A percentile compares a stretch with the other conserved stretches of the same genome.
phyloP scores from a whole-genome alignment of 2,113 vertebrate species.

The Gopherus flavomarginatus region DNA sequence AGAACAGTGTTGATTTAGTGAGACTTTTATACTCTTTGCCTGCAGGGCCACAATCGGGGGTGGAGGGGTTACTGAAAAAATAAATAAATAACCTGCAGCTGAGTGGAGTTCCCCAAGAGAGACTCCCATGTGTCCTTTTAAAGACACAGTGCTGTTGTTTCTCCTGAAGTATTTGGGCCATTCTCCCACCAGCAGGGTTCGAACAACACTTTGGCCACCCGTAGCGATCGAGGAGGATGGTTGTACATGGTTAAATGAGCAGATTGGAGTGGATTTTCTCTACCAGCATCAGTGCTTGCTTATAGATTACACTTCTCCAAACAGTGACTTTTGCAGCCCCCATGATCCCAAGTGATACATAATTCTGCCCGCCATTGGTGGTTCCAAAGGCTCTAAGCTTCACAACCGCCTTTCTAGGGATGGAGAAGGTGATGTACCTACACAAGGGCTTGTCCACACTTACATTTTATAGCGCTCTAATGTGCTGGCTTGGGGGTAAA shows the following conservation, averaged over 20 bases:
- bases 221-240: neutral
- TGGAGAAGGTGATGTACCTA: neutral
- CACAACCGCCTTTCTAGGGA: neutral
- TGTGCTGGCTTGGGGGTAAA: too few relatives aligned
- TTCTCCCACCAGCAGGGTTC: rapidly evolving
- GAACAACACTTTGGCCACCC: neutral
- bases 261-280: neutral
- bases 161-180: neutral
- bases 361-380: neutral
- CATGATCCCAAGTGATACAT: neutral
- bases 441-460: too few relatives aligned
- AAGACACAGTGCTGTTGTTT: neutral
- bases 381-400: neutral
- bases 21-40: conserved; percentile 75
- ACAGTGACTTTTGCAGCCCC: neutral
- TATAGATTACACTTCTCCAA: rapidly evolving
- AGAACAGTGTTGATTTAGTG: conserved; percentile 92
- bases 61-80: neutral
- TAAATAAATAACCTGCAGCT: conserved; percentile 15
- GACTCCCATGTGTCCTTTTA: neutral
- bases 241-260: neutral
- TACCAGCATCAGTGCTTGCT: rapidly evolving
- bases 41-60: conserved; percentile 39
- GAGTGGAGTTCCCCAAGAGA: neutral
- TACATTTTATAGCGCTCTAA: too few relatives aligned